Evolutionary conservation across 2,888 invertebrate genomes (phyloP).

Genomic region (Catocala nupta): DNA sequence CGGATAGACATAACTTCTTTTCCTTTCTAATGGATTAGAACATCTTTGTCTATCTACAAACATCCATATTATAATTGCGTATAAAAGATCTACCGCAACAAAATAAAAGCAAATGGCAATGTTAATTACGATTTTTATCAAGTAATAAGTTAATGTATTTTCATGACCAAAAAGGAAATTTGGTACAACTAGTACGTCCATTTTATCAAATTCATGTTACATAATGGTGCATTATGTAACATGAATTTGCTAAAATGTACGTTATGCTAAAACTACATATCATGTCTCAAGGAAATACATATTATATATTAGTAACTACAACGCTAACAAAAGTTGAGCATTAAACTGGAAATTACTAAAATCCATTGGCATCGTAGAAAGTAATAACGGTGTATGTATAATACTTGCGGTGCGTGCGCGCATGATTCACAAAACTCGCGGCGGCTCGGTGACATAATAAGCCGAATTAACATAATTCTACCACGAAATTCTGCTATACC

Average conservation of each 20-base stretch:
- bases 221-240: too few species aligned
- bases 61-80: not conserved
- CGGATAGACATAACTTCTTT: not conserved
- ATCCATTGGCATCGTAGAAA: slow-evolving; percentile 75
- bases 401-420: slow-evolving; percentile 66
- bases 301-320: slow-evolving; percentile 4
- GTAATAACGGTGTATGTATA: slow-evolving; percentile 80
- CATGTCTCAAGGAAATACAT: not conserved
- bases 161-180: too few species aligned
- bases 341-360: slow-evolving; percentile 55
- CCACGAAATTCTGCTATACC: slow-evolving; percentile 65
- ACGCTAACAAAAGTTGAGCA: slow-evolving; percentile 35
- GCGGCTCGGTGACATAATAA: slow-evolving; percentile 83
- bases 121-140: too few species aligned
- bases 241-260: too few species aligned
- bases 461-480: slow-evolving; percentile 81
- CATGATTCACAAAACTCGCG: slow-evolving; percentile 80
- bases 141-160: too few species aligned
- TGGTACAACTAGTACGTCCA: too few species aligned
- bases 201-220: too few species aligned
- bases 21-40: too few species aligned
- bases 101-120: too few species aligned
- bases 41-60: too few species aligned
- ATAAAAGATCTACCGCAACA: not conserved
- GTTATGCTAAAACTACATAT: too few species aligned